Evolutionary conservation across 2,888 invertebrate species (phyloP).

Genomic region (Fragum whitleyi): DNA sequence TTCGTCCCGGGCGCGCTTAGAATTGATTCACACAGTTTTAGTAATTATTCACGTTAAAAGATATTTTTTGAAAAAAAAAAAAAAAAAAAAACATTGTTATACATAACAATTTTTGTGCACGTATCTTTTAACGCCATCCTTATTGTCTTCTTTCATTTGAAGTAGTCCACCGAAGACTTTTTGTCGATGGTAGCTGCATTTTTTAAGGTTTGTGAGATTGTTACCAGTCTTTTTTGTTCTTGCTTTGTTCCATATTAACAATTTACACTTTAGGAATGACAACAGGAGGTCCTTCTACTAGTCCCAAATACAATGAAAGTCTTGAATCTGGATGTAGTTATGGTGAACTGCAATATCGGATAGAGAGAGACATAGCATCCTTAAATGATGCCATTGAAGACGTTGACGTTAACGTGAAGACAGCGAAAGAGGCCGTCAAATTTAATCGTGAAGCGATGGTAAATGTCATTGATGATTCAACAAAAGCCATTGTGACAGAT

Average conservation of each 20-base stretch:
- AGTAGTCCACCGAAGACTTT: too few species aligned
- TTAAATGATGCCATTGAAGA: background rate
- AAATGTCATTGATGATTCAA: background rate
- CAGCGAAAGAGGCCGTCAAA: background rate
- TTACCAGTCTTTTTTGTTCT: too few species aligned
- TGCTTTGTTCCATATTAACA: too few species aligned
- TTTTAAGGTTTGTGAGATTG: too few species aligned
- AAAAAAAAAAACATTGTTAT: too few species aligned
- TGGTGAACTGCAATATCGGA: background rate
- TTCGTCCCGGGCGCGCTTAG: too few species aligned
- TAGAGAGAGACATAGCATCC: background rate
- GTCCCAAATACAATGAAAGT: too few species aligned
- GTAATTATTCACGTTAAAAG: background rate
- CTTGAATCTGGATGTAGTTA: too few species aligned
- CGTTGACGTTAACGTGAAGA: background rate
- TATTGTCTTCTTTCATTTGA: background rate
- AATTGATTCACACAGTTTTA: background rate
- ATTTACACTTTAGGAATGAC: too few species aligned
- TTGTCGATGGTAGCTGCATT: too few species aligned
- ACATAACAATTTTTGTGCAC: background rate
- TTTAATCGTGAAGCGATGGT: background rate
- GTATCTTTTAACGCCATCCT: background rate
- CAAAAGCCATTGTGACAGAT: background rate
- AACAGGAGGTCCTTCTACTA: too few species aligned
- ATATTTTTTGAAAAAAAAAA: too few species aligned